phyloP scores from a whole-genome alignment of 2,888 invertebrate species.

The Tetranychus piercei region DNA sequence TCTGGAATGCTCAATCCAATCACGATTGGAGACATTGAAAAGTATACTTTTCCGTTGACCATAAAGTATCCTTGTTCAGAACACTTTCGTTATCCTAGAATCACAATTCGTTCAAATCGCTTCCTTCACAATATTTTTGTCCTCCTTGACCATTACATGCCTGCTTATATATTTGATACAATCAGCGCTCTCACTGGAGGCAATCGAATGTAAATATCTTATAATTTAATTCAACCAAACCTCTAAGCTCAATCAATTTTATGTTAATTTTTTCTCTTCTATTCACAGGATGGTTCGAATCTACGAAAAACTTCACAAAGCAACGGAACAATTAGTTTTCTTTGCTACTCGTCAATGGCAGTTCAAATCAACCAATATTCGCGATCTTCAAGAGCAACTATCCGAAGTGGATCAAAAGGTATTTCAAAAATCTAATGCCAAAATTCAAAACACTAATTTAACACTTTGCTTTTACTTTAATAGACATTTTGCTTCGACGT shows the following conservation, averaged over 20 bases:
- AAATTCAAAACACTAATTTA: background rate
- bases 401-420: background rate
- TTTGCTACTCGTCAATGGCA: constrained; percentile 70
- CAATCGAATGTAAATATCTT: background rate
- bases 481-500: constrained; percentile 58
- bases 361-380: constrained; percentile 47
- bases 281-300: constrained; percentile 1
- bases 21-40: constrained; percentile 61
- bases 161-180: background rate
- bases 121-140: constrained; percentile 7
- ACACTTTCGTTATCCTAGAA: constrained; percentile 53
- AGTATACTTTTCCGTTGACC: constrained; percentile 51
- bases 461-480: background rate
- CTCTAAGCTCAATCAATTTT: background rate
- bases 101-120: background rate
- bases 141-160: background rate
- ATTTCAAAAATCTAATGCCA: background rate
- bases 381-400: background rate
- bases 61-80: constrained; percentile 61
- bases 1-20: constrained; percentile 69
- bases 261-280: background rate
- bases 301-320: constrained; percentile 7
- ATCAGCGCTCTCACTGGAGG: background rate
- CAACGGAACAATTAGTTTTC: constrained; percentile 44
- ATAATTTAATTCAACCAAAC: background rate